phyloP scores from a whole-genome alignment of 2,113 vertebrate species.

The Vulpes vulpes region DNA sequence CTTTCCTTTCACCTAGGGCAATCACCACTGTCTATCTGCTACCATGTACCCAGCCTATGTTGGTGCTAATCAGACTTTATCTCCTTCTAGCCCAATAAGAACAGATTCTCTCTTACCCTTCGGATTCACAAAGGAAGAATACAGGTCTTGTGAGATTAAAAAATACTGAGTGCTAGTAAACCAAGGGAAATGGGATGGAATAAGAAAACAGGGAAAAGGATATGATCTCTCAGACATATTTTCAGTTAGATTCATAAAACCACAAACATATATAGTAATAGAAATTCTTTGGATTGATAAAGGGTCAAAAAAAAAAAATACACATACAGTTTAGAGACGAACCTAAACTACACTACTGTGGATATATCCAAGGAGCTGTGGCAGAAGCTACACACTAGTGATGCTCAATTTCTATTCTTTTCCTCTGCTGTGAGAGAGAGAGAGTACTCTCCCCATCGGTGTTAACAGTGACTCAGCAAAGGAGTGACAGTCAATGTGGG shows the following conservation, averaged over 20 bases:
- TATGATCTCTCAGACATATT: background rate
- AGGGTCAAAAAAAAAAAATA: background rate
- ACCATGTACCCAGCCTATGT: background rate
- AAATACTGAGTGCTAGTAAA: background rate
- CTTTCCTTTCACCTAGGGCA: background rate
- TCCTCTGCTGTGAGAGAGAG: background rate
- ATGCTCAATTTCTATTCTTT: background rate
- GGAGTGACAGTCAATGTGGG: background rate
- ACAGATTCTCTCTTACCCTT: conserved; percentile 3
- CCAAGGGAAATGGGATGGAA: background rate
- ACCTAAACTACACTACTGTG: background rate
- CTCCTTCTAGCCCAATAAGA: background rate
- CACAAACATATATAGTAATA: background rate
- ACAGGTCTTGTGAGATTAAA: background rate
- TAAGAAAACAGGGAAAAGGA: background rate
- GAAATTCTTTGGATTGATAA: background rate
- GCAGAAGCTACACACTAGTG: background rate
- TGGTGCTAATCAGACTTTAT: background rate
- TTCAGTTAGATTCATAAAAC: background rate
- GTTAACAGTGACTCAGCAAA: background rate
- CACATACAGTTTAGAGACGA: background rate
- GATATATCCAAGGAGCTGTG: background rate
- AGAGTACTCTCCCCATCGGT: background rate
- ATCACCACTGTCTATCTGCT: background rate
- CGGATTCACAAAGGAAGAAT: background rate